These are phyloP conservation scores for Gila orcuttii DNA, from an alignment of 2,113 vertebrate species.

Conservation along the genomic window DNA sequence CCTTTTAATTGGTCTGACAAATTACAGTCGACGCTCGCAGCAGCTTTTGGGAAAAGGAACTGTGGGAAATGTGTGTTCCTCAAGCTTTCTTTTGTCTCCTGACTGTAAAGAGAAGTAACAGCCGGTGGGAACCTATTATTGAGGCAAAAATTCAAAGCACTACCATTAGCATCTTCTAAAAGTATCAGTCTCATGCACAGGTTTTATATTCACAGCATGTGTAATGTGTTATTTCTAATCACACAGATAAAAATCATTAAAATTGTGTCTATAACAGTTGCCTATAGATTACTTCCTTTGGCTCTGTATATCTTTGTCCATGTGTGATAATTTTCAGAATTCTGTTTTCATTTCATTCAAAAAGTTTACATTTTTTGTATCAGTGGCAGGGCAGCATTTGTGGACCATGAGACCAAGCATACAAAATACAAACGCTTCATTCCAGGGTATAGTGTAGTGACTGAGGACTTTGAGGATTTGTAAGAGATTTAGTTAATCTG, in stretches of 20 bases:
- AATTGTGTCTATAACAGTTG: neutral
- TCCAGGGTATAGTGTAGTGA: neutral
- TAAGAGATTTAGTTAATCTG: constrained; percentile 2
- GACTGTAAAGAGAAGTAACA: constrained; percentile 42
- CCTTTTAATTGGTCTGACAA: constrained; percentile 73
- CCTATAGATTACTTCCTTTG: neutral
- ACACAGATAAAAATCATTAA: neutral
- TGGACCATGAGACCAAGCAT: neutral
- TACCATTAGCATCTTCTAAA: constrained; percentile 33
- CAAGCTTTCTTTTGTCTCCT: constrained; percentile 60
- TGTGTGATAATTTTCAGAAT: no score
- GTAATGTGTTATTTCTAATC: neutral
- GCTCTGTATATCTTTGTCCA: no score
- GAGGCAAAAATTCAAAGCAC: constrained; percentile 11
- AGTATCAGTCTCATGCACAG: neutral
- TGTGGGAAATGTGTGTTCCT: constrained; percentile 62
- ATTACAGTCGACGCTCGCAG: constrained; percentile 67
- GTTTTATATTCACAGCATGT: neutral
- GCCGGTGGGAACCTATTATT: constrained; percentile 37
- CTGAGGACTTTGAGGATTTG: neutral
- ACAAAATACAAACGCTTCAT: neutral
- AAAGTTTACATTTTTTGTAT: no score
- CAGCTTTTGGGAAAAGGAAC: constrained; percentile 48
- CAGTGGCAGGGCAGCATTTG: neutral
- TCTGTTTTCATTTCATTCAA: no score